Conservation (phyloP, 2,797 vertebrate species). For the Limosa lapponica region DNA sequence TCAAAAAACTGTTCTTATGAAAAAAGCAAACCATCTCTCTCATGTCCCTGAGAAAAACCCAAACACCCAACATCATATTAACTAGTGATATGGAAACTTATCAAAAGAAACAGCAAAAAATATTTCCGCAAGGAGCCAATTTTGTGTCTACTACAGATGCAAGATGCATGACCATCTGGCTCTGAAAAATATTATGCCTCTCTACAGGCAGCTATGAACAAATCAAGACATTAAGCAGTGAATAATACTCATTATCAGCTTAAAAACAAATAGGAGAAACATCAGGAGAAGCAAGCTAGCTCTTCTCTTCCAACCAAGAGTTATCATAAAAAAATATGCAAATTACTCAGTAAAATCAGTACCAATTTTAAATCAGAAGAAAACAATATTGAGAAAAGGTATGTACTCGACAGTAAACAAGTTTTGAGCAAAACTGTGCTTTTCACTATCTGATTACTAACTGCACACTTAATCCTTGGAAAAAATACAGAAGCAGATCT, state of each 20-base stretch:
- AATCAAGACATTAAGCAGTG: neutral
- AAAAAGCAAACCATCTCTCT: neutral
- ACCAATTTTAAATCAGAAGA: neutral
- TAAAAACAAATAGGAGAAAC: neutral
- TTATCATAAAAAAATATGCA: neutral
- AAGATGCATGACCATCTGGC: conserved; percentile 39
- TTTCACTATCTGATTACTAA: neutral
- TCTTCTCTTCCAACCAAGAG: neutral
- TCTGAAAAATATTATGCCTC: conserved; percentile 33
- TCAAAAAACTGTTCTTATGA: fast-evolving
- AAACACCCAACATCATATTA: neutral
- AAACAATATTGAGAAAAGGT: neutral
- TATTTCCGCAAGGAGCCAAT: neutral
- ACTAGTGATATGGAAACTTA: neutral
- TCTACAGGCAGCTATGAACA: conserved; percentile 1
- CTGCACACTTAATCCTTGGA: neutral
- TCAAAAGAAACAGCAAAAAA: neutral
- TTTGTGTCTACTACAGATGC: neutral
- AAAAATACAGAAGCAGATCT: neutral
- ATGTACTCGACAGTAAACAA: neutral
- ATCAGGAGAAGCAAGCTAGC: neutral
- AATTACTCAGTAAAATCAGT: neutral
- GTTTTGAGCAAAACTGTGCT: neutral
- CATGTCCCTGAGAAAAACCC: neutral
- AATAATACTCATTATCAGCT: neutral